phyloP scores from a whole-genome alignment of 2,113 vertebrate genomes.

The Dromaius novaehollandiae region DNA sequence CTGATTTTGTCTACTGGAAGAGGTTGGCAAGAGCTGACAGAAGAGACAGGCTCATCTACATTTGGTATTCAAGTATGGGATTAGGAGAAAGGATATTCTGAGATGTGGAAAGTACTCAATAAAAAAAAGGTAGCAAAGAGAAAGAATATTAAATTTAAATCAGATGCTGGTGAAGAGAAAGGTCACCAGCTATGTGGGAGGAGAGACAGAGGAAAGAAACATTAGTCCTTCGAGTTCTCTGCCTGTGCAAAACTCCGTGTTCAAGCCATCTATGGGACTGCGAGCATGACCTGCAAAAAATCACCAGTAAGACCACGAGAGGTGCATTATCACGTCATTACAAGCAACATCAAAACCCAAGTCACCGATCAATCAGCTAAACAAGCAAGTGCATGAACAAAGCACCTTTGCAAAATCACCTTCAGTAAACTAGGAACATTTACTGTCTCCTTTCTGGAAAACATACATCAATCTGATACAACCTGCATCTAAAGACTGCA shows the following conservation, averaged over 20 bases:
- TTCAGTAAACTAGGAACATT: neutral
- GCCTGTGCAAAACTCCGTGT: neutral
- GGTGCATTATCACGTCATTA: neutral
- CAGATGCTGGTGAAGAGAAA: neutral
- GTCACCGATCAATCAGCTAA: neutral
- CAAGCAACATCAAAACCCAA: neutral
- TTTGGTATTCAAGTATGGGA: constrained; percentile 18
- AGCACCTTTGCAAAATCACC: neutral
- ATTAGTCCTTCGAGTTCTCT: neutral
- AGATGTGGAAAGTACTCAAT: neutral
- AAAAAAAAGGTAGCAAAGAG: neutral
- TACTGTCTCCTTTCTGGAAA: neutral
- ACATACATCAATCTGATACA: neutral
- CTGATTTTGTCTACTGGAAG: neutral
- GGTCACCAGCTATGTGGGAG: neutral
- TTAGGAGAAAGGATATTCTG: constrained; percentile 37
- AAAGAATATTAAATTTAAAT: neutral
- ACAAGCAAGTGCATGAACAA: neutral
- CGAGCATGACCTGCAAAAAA: neutral
- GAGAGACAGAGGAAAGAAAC: neutral
- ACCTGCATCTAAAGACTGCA: neutral
- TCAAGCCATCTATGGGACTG: neutral
- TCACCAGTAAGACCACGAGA: neutral
- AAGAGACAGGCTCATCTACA: constrained; percentile 23
- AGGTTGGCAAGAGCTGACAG: neutral